phyloP scores from a whole-genome alignment of 2,888 invertebrate genomes.

The Rhorus exstirpatorius region DNA sequence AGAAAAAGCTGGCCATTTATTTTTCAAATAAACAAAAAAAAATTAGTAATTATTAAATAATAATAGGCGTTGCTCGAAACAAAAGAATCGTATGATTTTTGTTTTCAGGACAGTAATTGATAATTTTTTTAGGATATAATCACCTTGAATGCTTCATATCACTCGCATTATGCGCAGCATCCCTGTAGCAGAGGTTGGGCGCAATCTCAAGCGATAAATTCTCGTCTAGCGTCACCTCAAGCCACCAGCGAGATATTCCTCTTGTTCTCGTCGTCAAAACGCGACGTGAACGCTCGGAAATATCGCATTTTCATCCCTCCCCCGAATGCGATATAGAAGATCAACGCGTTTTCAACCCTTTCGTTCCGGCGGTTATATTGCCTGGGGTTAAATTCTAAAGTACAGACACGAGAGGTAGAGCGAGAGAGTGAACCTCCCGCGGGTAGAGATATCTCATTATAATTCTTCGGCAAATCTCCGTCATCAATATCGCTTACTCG shows the following conservation, averaged over 20 bases:
- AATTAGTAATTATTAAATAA: too few relatives aligned
- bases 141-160: background rate
- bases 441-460: conserved; percentile 69
- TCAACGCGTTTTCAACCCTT: conserved; percentile 69
- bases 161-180: background rate
- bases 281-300: conserved; percentile 69
- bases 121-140: background rate
- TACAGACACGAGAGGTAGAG: conserved; percentile 17
- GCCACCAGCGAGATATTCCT: conserved; percentile 31
- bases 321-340: background rate
- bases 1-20: too few relatives aligned
- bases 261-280: conserved; percentile 59
- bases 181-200: background rate
- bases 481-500: conserved; percentile 84
- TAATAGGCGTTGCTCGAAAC: too few relatives aligned
- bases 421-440: conserved; percentile 43
- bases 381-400: conserved; percentile 20
- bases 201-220: conserved; percentile 48
- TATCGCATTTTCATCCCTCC: conserved; percentile 75
- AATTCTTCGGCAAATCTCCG: conserved; percentile 83
- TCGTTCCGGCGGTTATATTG: conserved; percentile 55
- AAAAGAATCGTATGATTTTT: too few relatives aligned
- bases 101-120: background rate
- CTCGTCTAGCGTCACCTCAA: background rate
- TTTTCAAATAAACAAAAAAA: too few relatives aligned